A percentile compares a stretch with the other conserved stretches of the same genome.
Conservation (phyloP, 1,140 invertebrate genomes). For the Mylabris phalerata region DNA sequence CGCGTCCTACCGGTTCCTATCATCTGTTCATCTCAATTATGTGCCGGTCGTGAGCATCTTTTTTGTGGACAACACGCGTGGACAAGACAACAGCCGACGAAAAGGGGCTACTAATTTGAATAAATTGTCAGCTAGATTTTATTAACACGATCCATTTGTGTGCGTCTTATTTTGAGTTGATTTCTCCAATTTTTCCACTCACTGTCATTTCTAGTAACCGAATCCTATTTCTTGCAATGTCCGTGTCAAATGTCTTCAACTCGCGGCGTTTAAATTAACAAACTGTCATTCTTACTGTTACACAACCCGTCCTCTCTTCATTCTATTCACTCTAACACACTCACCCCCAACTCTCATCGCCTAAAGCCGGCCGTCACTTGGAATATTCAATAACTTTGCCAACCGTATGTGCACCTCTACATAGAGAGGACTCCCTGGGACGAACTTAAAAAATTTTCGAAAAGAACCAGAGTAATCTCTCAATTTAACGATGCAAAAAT, state of each 20-base stretch:
- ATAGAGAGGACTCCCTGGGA: neutral
- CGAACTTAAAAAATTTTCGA: neutral
- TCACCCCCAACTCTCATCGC: no score
- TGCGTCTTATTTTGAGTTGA: neutral
- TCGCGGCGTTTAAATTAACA: conserved; percentile 28
- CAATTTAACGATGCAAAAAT: no score
- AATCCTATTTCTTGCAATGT: conserved; percentile 15
- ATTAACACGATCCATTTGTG: no score
- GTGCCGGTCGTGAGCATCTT: conserved; percentile 9
- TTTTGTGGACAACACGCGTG: conserved; percentile 12
- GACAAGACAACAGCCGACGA: conserved; percentile 12
- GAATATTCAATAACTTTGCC: conserved; percentile 16
- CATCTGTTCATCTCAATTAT: conserved; percentile 20
- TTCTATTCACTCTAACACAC: no score
- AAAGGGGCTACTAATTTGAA: conserved; percentile 8
- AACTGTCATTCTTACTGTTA: conserved; percentile 24
- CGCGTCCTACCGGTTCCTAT: conserved; percentile 24
- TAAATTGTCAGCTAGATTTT: neutral
- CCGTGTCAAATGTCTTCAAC: conserved; percentile 26
- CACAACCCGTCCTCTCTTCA: conserved; percentile 17
- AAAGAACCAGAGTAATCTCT: neutral
- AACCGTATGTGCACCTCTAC: neutral
- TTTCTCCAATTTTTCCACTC: neutral
- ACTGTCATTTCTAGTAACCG: conserved; percentile 1
- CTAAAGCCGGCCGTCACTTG: neutral